Evolutionary conservation across 2,888 invertebrate species (phyloP).

Genomic region (Dicyrtoma fusca): DNA sequence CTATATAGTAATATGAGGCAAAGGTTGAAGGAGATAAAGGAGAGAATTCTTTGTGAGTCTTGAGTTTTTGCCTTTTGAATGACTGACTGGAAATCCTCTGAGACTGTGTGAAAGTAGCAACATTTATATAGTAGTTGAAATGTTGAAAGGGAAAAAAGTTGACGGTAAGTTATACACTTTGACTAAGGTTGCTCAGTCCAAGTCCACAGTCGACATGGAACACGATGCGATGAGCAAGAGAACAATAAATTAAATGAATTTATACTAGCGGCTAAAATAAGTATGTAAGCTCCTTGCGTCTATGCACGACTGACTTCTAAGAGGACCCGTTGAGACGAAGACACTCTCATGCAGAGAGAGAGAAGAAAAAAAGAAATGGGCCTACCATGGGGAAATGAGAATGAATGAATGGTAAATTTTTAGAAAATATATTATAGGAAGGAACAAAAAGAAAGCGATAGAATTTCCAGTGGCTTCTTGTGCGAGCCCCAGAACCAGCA

Average conservation of each 20-base stretch:
- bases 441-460: not conserved
- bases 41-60: no score
- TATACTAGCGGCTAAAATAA: constrained; percentile 21
- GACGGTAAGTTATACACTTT: no score
- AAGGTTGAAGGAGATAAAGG: no score
- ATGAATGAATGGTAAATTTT: constrained; percentile 10
- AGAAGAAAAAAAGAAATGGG: no score
- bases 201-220: no score
- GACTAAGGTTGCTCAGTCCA: no score
- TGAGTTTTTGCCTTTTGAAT: no score
- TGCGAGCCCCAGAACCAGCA: not conserved
- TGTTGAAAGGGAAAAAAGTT: no score
- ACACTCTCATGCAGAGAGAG: no score
- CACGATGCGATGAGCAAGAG: constrained; percentile 28
- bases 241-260: constrained; percentile 51
- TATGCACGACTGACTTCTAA: not conserved
- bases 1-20: no score
- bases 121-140: no score
- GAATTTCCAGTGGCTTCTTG: not conserved
- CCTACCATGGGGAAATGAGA: not conserved
- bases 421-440: constrained; percentile 7
- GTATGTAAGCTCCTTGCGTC: not conserved
- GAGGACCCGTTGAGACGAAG: not conserved
- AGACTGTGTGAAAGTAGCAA: not conserved
- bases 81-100: not conserved